Base-by-base conservation (phyloP, 2,113 vertebrate species). In the Callopanchax toddi region DNA sequence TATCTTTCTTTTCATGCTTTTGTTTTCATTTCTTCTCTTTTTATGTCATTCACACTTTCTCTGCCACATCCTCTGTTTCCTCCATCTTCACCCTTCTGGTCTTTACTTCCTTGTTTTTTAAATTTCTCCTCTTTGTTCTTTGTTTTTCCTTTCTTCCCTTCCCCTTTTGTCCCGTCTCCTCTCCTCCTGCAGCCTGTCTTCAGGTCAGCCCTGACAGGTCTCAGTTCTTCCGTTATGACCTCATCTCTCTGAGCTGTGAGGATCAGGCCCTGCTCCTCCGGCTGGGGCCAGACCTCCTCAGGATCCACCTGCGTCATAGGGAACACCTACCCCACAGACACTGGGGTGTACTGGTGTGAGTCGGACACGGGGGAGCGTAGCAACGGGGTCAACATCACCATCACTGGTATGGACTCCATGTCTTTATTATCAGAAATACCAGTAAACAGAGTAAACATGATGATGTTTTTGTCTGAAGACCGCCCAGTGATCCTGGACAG, bases 291-390 rank as follows among this genome's bases (percentile, higher is more conserved):
- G 2, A 0, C 4, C 18, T 53, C 66, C 2, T 59, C 45, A 0
- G 48, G 21, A 10, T 67, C 71, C 0, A 44, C 36, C 26, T 87
- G 85, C 72, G 0, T 36, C 57, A 70, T 87, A 15, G 0, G 23
- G 0, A 63, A 56, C 60, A 44, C 40, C 43, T 87, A 85, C 67
- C 80, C 82, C 0, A 40, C 78, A 0, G 82, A 87, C 72, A 77
- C 45, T 0, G 85, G 85, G 15, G 0, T 36, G 29, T 85, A 87
- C 76, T 87, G 83, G 83, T 87, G 86, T 1, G 81, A 87, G 45
- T 66, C 60, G 0, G 29, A 1, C 0, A n/a, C 2, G 0, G 51
- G 64, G 6, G 6, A 60, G 8, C 54, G 4, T 18, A 81, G 81
- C 64, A 34, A 49, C 18, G 0, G 0, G 0, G 9, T 79, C 58